Percentiles rank a stretch among this genome's conserved stretches.
Conservation (phyloP, 2,888 invertebrate genomes). For the Drosophila mercatorum region DNA sequence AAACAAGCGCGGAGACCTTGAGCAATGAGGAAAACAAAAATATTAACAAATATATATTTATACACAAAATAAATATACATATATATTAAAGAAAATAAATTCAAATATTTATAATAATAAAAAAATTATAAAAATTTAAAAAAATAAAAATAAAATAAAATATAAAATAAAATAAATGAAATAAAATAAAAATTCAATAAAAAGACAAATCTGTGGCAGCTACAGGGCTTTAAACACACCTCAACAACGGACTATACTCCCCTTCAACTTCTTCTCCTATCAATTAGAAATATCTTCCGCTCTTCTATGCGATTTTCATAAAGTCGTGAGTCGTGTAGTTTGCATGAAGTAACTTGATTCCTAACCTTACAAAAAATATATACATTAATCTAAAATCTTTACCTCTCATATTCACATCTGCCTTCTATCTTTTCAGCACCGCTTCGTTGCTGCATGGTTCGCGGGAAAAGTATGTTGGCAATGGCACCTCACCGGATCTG, state of each 20-base stretch:
- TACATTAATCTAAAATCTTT: no score
- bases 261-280: no score
- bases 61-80: background rate
- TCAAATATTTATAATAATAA: background rate
- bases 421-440: slow-evolving; percentile 66
- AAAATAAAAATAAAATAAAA: background rate
- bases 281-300: no score
- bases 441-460: slow-evolving; percentile 73
- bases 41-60: background rate
- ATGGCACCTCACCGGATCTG: slow-evolving; percentile 86
- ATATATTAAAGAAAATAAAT: background rate
- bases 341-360: background rate
- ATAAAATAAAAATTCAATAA: no score
- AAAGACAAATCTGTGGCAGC: no score
- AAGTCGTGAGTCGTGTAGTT: background rate
- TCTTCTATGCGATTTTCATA: background rate
- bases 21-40: slow-evolving; percentile 3
- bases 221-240: no score
- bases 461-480: slow-evolving; percentile 72
- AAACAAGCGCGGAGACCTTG: slow-evolving; percentile 13
- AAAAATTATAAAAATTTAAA: no score
- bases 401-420: no score
- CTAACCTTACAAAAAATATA: background rate
- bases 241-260: no score
- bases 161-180: background rate